Evolutionary conservation across 2,888 invertebrate species (phyloP), one percentile per base, ranked within the genome.

Genomic region (Andrena praecox): DNA sequence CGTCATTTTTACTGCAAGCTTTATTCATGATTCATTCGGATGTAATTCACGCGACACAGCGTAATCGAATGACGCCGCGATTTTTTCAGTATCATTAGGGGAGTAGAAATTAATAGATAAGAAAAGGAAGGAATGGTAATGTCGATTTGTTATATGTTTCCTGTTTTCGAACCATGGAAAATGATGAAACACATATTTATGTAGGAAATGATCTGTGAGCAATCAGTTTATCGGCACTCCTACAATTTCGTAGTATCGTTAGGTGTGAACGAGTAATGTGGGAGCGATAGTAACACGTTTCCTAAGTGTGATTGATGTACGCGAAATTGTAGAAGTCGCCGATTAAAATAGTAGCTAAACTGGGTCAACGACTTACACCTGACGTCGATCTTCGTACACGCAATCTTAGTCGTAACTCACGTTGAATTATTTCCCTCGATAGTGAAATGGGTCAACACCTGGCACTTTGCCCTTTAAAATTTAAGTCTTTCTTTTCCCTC

Each of bases 301-400:
- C 29, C 16, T n/a, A 54, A 52, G 35, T 62, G 54, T 56, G 50
- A 84, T 76, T 56, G 64, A 82, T 79, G 52, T 66, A 54, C 20
- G 33, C 24, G 73, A 83, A 83, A 76, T 82, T 83, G 63, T 79
- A 77, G 56, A 64, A 79, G 59, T 63, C 42, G 29, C 20, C 64
- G 80, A 85, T 87, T 77, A 87, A 85, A 85, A 85, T 87, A 87
- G 78, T 72, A 80, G 60, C 24, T 77, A 73, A 87, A 78, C 75
- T 84, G 60, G 87, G 87, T 81, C 85, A 87, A 84, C 80, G 69
- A 84, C 79, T 84, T 75, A 85, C 77, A 79, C 77, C 78, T 87
- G 60, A 77, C 75, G 64, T 66, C 74, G 82, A 79, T 79, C 74
- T 85, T 84, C 67, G 78, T 80, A 68, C 81, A 74, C 76, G 87